These are phyloP conservation scores for Paramuricea clavata DNA, from an alignment of 92 coral and sea anemone genomes.

Conservation along the genomic window DNA sequence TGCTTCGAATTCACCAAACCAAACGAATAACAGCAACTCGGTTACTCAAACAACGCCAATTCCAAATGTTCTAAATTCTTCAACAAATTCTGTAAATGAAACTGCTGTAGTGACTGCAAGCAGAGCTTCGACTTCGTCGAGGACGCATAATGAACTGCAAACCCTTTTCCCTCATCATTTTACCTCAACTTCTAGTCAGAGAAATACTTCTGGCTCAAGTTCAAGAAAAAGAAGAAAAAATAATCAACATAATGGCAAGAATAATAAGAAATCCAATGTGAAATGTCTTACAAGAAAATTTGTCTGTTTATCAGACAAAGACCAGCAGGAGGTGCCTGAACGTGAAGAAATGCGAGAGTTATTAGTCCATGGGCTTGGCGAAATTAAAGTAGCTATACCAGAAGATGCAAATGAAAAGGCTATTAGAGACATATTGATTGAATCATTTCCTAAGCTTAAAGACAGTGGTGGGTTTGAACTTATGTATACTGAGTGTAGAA, in stretches of 20 bases:
- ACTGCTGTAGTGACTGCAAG: not conserved
- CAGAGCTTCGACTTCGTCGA: not conserved
- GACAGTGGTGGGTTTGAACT: slow-evolving; percentile 70
- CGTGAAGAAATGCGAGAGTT: slow-evolving; percentile 60
- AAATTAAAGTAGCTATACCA: slow-evolving; percentile 54
- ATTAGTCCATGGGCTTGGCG: slow-evolving; percentile 62
- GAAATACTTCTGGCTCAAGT: not conserved
- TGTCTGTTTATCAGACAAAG: slow-evolving; percentile 66
- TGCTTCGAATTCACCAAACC: not conserved
- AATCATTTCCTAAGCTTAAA: slow-evolving; percentile 61
- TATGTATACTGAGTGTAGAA: slow-evolving; percentile 65
- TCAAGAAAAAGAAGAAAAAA: not conserved
- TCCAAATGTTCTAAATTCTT: not conserved
- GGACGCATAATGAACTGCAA: slow-evolving; percentile 1
- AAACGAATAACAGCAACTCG: not conserved
- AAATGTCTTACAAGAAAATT: slow-evolving; percentile 50
- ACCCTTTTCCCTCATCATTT: slow-evolving; percentile 21
- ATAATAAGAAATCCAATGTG: slow-evolving; percentile 18
- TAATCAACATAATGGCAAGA: not conserved
- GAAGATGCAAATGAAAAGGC: slow-evolving; percentile 61
- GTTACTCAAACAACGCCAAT: not conserved
- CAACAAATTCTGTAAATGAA: not conserved
- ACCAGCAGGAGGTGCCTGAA: slow-evolving; percentile 68
- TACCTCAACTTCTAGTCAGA: slow-evolving; percentile 3
- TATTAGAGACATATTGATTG: slow-evolving; percentile 47